Percentiles rank a stretch among this genome's conserved stretches.
Evolutionary conservation across 2,888 invertebrate species (phyloP).

Genomic region (Drosophila pseudotakahashii): DNA sequence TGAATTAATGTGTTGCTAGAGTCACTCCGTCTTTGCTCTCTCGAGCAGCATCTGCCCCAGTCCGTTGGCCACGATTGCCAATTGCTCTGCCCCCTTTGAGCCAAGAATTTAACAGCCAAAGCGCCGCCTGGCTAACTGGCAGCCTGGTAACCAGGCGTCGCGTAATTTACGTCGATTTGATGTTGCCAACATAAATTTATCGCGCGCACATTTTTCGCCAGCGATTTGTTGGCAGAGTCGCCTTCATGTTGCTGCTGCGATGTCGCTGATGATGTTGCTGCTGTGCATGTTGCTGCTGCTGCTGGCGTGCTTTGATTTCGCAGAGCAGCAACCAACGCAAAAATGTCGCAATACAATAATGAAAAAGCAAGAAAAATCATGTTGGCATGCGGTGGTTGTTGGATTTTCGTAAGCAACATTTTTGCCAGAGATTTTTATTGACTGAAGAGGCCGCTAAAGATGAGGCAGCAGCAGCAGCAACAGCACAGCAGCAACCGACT

Average conservation of each 20-base stretch:
- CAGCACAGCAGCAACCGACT: constrained; percentile 20
- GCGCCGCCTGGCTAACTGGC: constrained; percentile 66
- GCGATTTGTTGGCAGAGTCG: constrained; percentile 73
- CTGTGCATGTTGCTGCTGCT: constrained; percentile 19
- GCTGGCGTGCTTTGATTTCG: constrained; percentile 68
- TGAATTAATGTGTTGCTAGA: constrained; percentile 76
- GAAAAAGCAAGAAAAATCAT: constrained; percentile 75
- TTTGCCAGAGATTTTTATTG: constrained; percentile 71
- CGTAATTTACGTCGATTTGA: constrained; percentile 79
- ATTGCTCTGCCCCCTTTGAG: constrained; percentile 23
- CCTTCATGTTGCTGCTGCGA: constrained; percentile 47
- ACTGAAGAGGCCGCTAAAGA: constrained; percentile 72
- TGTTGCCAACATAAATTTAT: constrained; percentile 79
- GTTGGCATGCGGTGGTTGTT: constrained; percentile 64
- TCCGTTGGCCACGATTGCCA: constrained; percentile 35
- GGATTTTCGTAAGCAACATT: constrained; percentile 60
- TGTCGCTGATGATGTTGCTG: constrained; percentile 58
- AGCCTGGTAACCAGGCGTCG: constrained; percentile 58
- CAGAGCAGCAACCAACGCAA: constrained; percentile 67
- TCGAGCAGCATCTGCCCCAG: constrained; percentile 40
- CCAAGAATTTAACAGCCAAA: constrained; percentile 78
- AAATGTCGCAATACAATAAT: constrained; percentile 79
- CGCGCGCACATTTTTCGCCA: constrained; percentile 73
- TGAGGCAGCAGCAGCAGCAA: constrained; percentile 40
- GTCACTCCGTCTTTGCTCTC: constrained; percentile 72